Evolutionary conservation across 2,113 vertebrate genomes (phyloP), one percentile per base, ranked within the genome.

Genomic region (Sphaerodactylus townsendi): DNA sequence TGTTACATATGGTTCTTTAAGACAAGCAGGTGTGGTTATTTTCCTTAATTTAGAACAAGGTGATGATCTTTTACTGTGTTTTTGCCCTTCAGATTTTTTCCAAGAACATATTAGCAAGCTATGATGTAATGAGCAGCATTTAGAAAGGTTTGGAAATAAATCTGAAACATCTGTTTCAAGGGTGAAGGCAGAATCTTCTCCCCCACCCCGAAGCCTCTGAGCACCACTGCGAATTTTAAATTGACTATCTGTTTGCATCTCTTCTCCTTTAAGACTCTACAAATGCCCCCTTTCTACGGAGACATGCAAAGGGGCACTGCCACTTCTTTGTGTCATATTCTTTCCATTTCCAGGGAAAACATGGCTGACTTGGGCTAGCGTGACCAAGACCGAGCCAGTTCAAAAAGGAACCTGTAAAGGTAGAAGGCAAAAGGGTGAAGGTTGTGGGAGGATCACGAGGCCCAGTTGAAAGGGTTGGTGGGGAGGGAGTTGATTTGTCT

Each of bases 131-230:
- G 7, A 23, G 15, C 35, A 69, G 48, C 4, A 56, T 68, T 86
- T 82, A 19, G 3, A 53, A 46, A 13, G 44, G 72, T 85, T 56
- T 71, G 11, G 64, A 30, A 50, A 14, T 50, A 10, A 66, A 7
- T 37, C n/a, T 25, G 3, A 15, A 13, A 6, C 75, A 4, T 44
- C 3, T 33, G 23, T 69, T 74, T 74, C 44, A 66, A 28, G n/a
- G 77, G 28, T 84, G 23, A 13, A 53, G 9, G 0, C 0, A 4
- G 76, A 83, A 81, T 64, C 13, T 69, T 37, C n/a, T n/a, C n/a
- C n/a, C n/a, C n/a, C n/a, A n/a, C 82, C 14, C n/a, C 3, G 33
- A 21, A 87, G 39, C 85, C 82, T 68, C 39, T 62, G 53, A 79
- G 77, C 78, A 72, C 37, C 70, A 0, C 0, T 0, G 77, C 25